Percentiles rank a stretch among this genome's conserved stretches.
These are phyloP conservation scores for Zosterops pallidus DNA, from an alignment of 2,113 vertebrate species.

Conservation along the genomic window DNA sequence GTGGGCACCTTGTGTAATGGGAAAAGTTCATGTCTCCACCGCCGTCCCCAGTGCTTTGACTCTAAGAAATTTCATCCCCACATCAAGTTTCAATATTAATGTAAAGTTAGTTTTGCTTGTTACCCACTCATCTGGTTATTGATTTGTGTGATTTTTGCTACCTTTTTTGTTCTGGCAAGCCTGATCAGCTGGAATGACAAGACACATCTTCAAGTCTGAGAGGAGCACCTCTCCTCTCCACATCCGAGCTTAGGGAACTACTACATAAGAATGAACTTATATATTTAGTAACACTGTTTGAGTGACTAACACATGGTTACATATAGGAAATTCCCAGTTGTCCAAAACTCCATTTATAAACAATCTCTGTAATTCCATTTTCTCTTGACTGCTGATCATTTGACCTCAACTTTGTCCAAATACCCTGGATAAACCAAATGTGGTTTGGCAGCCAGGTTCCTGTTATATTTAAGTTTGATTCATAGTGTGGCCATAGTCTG, in stretches of 20 bases:
- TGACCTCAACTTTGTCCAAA: neutral
- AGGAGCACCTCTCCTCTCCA: neutral
- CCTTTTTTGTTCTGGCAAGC: neutral
- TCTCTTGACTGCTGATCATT: neutral
- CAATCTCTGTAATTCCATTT: neutral
- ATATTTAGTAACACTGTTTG: conserved; percentile 20
- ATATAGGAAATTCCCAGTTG: neutral
- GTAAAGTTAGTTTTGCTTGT: neutral
- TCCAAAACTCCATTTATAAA: conserved; percentile 6
- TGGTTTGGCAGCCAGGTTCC: conserved; percentile 19
- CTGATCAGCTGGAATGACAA: neutral
- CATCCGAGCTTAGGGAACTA: neutral
- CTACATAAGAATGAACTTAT: neutral
- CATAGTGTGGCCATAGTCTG: neutral
- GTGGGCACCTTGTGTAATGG: rapidly evolving
- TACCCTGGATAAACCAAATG: neutral
- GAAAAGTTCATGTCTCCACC: neutral
- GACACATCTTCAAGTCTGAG: neutral
- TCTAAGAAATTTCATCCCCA: neutral
- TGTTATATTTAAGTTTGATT: conserved; percentile 20
- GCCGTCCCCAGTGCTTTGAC: neutral
- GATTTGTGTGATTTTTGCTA: neutral
- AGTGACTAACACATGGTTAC: neutral
- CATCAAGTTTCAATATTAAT: neutral
- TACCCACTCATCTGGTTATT: neutral